phyloP scores from a whole-genome alignment of 2,888 invertebrate species.

The Drosophila falleni region DNA sequence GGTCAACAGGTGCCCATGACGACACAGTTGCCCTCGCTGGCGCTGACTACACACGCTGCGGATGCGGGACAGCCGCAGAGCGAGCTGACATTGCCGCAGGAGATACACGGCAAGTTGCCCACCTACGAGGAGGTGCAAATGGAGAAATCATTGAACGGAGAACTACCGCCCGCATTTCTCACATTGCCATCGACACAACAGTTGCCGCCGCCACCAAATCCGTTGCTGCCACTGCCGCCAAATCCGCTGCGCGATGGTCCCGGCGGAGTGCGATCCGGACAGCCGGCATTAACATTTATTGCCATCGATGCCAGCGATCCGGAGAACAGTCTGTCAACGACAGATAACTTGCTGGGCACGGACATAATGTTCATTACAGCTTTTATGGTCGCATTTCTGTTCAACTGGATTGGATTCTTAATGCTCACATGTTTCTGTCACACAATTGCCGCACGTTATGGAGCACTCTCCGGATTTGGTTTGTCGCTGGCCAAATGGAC shows the following conservation, averaged over 20 bases:
- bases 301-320: slow-evolving; percentile 91
- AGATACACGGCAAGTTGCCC: slow-evolving; percentile 90
- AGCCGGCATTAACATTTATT: slow-evolving; percentile 89
- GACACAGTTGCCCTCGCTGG: slow-evolving; percentile 77
- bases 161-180: slow-evolving; percentile 86
- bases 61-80: slow-evolving; percentile 27
- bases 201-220: slow-evolving; percentile 82
- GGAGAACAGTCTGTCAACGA: slow-evolving; percentile 91
- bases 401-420: slow-evolving; percentile 97
- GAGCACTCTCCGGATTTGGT: slow-evolving; percentile 96
- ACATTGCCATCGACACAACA: slow-evolving; percentile 78
- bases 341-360: slow-evolving; percentile 94
- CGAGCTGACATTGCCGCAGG: slow-evolving; percentile 59
- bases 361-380: slow-evolving; percentile 97
- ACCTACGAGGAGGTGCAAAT: slow-evolving; percentile 97
- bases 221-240: slow-evolving; percentile 80
- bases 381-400: slow-evolving; percentile 97
- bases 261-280: slow-evolving; percentile 62
- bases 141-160: slow-evolving; percentile 93
- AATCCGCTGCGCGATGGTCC: slow-evolving; percentile 75
- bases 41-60: slow-evolving; percentile 44
- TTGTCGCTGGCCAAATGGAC: slow-evolving; percentile 98
- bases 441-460: slow-evolving; percentile 96
- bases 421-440: slow-evolving; percentile 97
- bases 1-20: slow-evolving; percentile 53